A percentile compares a stretch with the other conserved stretches of the same genome.
Evolutionary conservation across 2,113 vertebrate genomes (phyloP).

Genomic region (Meleagris gallopavo): DNA sequence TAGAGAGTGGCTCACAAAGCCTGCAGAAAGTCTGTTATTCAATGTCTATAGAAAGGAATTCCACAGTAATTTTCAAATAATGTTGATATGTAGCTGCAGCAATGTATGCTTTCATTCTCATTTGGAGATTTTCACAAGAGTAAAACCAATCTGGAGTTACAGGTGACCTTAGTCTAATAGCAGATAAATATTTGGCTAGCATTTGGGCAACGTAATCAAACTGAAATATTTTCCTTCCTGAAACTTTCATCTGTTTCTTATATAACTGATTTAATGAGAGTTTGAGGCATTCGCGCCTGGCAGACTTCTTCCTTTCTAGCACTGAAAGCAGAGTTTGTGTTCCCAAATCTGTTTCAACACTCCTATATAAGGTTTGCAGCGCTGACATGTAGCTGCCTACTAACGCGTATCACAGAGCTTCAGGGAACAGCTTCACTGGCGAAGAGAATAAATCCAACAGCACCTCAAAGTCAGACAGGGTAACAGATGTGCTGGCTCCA

Average conservation of each 20-base stretch:
- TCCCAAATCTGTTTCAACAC: not conserved
- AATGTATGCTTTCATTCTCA: accelerated
- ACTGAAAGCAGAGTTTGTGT: not conserved
- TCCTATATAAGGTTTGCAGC: accelerated
- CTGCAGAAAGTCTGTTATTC: not conserved
- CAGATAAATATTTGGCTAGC: not conserved
- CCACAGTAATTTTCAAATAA: not conserved
- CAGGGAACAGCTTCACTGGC: not conserved
- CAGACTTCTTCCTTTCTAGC: not conserved
- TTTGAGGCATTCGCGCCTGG: not conserved
- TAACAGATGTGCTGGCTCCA: conserved; percentile 46
- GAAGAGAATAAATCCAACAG: not conserved
- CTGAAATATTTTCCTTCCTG: not conserved
- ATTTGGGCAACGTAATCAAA: not conserved
- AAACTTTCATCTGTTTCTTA: not conserved
- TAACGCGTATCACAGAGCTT: not conserved
- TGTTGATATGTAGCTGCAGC: not conserved
- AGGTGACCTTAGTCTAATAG: not conserved
- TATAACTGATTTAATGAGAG: not conserved
- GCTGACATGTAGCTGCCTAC: not conserved
- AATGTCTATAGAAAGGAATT: not conserved
- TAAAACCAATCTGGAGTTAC: not conserved
- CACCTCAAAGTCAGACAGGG: not conserved
- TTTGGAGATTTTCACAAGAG: not conserved
- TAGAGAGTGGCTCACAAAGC: not conserved